phyloP scores from a whole-genome alignment of 2,797 vertebrate genomes.

The Agapornis canus region DNA sequence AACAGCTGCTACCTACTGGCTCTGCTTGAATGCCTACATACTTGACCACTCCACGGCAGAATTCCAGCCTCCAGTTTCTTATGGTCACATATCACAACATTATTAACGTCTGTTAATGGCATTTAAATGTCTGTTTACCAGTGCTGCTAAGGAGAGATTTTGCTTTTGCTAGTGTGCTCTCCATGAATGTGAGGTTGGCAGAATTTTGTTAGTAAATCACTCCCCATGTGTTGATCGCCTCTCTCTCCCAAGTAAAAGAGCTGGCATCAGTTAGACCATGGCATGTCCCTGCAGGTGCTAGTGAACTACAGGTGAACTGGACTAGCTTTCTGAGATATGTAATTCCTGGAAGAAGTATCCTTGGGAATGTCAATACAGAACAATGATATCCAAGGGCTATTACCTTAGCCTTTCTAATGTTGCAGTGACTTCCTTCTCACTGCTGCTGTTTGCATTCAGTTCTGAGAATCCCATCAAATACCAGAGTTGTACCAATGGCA shows the following conservation, averaged over 20 bases:
- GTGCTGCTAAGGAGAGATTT: neutral
- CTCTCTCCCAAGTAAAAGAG: neutral
- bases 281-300: neutral
- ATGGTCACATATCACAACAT: neutral
- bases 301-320: neutral
- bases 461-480: neutral
- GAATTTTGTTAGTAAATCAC: neutral
- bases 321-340: neutral
- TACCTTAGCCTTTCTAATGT: neutral
- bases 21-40: slow-evolving; percentile 1
- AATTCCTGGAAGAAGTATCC: neutral
- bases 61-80: neutral
- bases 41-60: slow-evolving; percentile 33
- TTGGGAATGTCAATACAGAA: neutral
- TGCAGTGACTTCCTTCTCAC: neutral
- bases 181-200: neutral
- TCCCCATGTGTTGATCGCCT: accelerated
- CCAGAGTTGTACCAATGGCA: neutral
- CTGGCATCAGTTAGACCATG: accelerated
- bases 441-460: neutral
- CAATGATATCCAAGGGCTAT: neutral
- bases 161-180: neutral
- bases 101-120: neutral
- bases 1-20: slow-evolving; percentile 46
- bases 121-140: neutral